Conservation (phyloP, 2,888 invertebrate species). For the Bursaphelenchus okinawaensis region DNA sequence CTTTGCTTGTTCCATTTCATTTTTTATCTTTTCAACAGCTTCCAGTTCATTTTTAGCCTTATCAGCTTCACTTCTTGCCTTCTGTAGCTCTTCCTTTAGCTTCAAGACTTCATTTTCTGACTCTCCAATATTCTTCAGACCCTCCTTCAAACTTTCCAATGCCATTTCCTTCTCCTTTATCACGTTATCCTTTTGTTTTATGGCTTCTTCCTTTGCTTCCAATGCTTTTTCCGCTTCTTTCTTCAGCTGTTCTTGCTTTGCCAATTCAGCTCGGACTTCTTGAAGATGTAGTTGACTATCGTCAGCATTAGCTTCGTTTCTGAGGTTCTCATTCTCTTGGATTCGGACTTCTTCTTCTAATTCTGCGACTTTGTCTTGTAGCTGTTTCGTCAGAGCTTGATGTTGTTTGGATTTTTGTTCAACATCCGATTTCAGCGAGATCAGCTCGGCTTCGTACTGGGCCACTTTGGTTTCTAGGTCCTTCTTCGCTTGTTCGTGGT, state of each 20-base stretch:
- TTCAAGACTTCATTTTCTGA: too few species aligned
- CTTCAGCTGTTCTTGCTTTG: slow-evolving; percentile 14
- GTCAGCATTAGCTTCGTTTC: not conserved
- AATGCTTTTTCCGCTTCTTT: slow-evolving; percentile 19
- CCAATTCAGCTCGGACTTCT: not conserved
- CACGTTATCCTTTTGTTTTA: not conserved
- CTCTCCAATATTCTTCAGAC: too few species aligned
- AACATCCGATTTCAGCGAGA: too few species aligned
- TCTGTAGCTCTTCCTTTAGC: slow-evolving; percentile 6
- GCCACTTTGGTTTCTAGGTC: not conserved
- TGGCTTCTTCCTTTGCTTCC: slow-evolving; percentile 14
- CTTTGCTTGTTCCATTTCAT: not conserved
- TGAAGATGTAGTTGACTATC: not conserved
- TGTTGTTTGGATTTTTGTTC: too few species aligned
- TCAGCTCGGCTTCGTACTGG: not conserved
- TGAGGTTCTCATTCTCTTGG: not conserved
- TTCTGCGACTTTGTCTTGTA: not conserved
- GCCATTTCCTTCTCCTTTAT: too few species aligned
- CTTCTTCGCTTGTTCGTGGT: not conserved
- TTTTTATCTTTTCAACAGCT: not conserved
- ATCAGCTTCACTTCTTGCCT: too few species aligned
- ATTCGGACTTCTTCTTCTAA: not conserved
- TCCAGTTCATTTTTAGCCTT: slow-evolving; percentile 7
- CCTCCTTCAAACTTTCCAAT: too few species aligned
- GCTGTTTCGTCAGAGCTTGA: too few species aligned